These are phyloP conservation scores for Hystrix cristata DNA, from an alignment of 2,113 vertebrate species.

Conservation along the genomic window DNA sequence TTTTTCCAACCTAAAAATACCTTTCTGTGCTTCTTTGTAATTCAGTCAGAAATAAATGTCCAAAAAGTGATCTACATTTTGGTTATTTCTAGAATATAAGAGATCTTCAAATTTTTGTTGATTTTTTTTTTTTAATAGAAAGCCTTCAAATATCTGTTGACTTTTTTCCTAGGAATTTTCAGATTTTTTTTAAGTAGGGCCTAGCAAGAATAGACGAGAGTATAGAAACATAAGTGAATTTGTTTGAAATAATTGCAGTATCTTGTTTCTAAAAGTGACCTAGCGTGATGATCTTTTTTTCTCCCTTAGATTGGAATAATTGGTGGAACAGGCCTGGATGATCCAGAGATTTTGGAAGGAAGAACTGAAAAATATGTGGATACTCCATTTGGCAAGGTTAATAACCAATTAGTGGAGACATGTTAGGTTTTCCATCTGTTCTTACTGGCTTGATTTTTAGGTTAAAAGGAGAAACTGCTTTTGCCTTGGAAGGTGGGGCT, in stretches of 20 bases:
- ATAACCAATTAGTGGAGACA: conserved; percentile 34
- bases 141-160: not conserved
- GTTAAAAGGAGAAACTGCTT: not conserved
- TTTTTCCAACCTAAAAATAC: conserved; percentile 39
- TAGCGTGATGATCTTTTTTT: conserved; percentile 37
- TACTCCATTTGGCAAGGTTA: conserved; percentile 97
- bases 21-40: not conserved
- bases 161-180: not conserved
- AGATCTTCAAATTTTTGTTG: not conserved
- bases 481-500: not conserved
- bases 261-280: conserved; percentile 47
- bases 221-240: not conserved
- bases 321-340: conserved; percentile 96
- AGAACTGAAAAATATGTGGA: conserved; percentile 96
- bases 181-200: not conserved
- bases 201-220: not conserved
- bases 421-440: not conserved
- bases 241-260: not conserved
- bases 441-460: not conserved
- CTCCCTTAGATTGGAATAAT: conserved; percentile 96
- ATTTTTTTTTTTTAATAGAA: not conserved
- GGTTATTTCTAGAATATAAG: not conserved
- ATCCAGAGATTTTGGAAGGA: conserved; percentile 97
- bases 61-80: not conserved
- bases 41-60: not conserved